Percentiles rank a stretch among this genome's conserved stretches.
Evolutionary conservation across 2,888 invertebrate genomes (phyloP).

Genomic region (Cheilosia scutellata): DNA sequence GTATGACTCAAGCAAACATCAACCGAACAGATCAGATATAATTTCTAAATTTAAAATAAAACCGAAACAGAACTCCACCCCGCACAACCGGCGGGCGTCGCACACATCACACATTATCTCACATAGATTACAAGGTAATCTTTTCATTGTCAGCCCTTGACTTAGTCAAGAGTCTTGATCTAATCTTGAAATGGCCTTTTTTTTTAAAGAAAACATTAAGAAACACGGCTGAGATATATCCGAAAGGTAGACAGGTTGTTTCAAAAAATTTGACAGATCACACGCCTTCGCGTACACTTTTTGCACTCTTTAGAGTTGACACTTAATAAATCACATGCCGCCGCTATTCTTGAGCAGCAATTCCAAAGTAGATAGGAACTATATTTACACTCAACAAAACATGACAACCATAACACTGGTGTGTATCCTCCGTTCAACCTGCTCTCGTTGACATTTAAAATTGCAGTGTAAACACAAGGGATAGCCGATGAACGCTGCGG

Average conservation of each 20-base stretch:
- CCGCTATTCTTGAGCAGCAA: slow-evolving; percentile 1
- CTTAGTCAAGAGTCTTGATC: slow-evolving; percentile 24
- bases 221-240: neutral
- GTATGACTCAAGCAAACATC: slow-evolving; percentile 18
- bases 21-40: slow-evolving; percentile 1
- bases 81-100: too few relatives aligned
- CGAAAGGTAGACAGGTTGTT: neutral
- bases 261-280: slow-evolving; percentile 22
- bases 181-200: slow-evolving; percentile 25
- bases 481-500: slow-evolving; percentile 1
- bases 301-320: slow-evolving; percentile 1
- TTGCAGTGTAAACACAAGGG: slow-evolving; percentile 3
- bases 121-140: slow-evolving; percentile 45
- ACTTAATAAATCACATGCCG: slow-evolving; percentile 23
- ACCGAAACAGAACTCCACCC: slow-evolving; percentile 1
- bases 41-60: slow-evolving; percentile 42
- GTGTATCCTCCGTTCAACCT: slow-evolving; percentile 15
- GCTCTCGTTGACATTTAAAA: slow-evolving; percentile 33
- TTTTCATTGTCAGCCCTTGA: slow-evolving; percentile 60
- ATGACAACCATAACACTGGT: slow-evolving; percentile 12
- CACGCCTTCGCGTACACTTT: slow-evolving; percentile 16
- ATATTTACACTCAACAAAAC: slow-evolving; percentile 26
- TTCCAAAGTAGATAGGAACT: neutral
- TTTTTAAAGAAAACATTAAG: slow-evolving; percentile 1
- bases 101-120: slow-evolving; percentile 31